Conservation (phyloP, 2,113 vertebrate species). For the Clarias magur region DNA sequence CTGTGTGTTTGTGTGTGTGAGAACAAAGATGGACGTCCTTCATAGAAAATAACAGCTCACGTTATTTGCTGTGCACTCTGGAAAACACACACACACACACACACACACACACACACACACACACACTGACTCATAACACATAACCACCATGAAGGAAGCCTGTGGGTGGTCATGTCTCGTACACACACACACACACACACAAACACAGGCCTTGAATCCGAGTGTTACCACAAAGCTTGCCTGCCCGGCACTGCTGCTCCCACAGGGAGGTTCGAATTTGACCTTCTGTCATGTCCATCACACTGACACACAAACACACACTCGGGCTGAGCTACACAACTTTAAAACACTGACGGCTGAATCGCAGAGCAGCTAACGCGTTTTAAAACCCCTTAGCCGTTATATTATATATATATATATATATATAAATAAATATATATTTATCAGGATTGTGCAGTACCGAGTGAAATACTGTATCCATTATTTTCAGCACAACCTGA, state of each 20-base stretch:
- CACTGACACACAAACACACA: background rate
- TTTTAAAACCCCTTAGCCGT: no score
- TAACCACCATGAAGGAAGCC: conserved; percentile 1
- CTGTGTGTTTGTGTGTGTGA: background rate
- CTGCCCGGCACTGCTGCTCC: background rate
- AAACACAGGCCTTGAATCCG: background rate
- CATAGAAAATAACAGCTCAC: background rate
- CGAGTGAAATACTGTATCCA: no score
- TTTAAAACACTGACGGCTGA: background rate
- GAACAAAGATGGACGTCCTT: background rate
- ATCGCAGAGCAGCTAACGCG: no score
- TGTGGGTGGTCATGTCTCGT: conserved; percentile 17
- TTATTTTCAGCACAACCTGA: no score
- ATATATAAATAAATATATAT: no score
- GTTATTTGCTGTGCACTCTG: background rate
- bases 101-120: background rate
- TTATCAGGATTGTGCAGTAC: no score
- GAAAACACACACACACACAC: background rate
- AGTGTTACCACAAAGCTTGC: conserved; percentile 18
- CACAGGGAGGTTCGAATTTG: conserved; percentile 5
- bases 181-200: background rate
- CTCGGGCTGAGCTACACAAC: background rate
- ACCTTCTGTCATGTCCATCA: conserved; percentile 11
- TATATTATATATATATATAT: no score
- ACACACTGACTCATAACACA: conserved; percentile 10